These are phyloP conservation scores for Tribolium madens DNA, from an alignment of 1,140 invertebrate genomes.

Conservation along the genomic window DNA sequence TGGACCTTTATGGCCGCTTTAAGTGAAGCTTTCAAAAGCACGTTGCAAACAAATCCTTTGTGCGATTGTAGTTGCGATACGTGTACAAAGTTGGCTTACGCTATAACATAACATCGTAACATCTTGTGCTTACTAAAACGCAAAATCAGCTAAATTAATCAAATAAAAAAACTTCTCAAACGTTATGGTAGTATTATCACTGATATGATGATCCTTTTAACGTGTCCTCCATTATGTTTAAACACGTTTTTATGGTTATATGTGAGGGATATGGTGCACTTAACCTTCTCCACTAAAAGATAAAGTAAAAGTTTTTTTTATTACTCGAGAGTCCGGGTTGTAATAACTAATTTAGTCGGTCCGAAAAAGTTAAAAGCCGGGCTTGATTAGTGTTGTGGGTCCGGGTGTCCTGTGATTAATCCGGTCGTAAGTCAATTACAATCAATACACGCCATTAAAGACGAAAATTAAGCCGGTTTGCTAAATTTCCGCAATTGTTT, in stretches of 20 bases:
- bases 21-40: neutral
- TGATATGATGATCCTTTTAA: neutral
- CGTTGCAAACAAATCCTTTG: neutral
- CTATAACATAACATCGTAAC: neutral
- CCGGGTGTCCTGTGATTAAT: neutral
- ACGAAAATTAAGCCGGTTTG: neutral
- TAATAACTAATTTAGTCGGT: too few species aligned
- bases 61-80: neutral
- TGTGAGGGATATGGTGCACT: neutral
- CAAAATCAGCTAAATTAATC: too few species aligned
- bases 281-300: neutral
- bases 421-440: constrained; percentile 22
- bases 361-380: too few species aligned
- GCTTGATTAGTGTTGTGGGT: neutral
- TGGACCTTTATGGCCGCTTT: neutral
- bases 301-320: neutral
- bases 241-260: neutral
- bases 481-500: constrained; percentile 33
- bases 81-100: neutral
- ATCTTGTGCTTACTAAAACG: too few species aligned
- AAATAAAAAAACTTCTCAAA: too few species aligned
- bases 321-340: too few species aligned
- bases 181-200: too few species aligned
- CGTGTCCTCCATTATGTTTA: neutral
- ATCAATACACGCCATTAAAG: constrained; percentile 19